phyloP scores from a whole-genome alignment of 2,888 invertebrate genomes.

The Chymomyza procnemis region DNA sequence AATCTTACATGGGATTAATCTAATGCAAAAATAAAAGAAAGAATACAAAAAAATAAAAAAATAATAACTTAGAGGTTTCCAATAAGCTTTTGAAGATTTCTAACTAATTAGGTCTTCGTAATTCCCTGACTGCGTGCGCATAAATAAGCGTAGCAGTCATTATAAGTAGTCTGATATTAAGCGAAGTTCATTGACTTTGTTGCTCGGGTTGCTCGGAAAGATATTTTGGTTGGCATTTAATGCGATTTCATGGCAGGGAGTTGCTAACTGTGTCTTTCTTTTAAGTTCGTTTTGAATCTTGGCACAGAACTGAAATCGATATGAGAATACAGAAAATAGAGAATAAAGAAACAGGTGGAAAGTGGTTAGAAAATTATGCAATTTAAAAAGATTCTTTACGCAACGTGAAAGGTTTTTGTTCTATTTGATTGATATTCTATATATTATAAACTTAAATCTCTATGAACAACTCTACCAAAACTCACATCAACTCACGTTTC shows the following conservation, averaged over 20 bases:
- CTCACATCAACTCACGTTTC: no score
- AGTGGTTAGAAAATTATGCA: not conserved
- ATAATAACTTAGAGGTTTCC: not conserved
- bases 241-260: constrained; percentile 31
- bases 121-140: not conserved
- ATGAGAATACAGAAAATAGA: not conserved
- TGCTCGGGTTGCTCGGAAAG: not conserved
- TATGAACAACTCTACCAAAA: no score
- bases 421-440: not conserved
- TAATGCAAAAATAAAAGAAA: no score
- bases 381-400: not conserved
- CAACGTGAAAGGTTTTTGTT: not conserved
- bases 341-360: not conserved
- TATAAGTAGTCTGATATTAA: not conserved
- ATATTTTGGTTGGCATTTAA: constrained; percentile 7
- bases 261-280: not conserved
- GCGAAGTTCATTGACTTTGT: constrained; percentile 52
- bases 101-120: not conserved
- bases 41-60: no score
- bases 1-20: not conserved
- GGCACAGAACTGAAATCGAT: not conserved
- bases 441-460: no score
- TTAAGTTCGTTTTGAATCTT: not conserved
- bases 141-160: not conserved
- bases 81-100: not conserved